phyloP scores from a whole-genome alignment of 2,888 invertebrate species.

The Gerris lacustris region DNA sequence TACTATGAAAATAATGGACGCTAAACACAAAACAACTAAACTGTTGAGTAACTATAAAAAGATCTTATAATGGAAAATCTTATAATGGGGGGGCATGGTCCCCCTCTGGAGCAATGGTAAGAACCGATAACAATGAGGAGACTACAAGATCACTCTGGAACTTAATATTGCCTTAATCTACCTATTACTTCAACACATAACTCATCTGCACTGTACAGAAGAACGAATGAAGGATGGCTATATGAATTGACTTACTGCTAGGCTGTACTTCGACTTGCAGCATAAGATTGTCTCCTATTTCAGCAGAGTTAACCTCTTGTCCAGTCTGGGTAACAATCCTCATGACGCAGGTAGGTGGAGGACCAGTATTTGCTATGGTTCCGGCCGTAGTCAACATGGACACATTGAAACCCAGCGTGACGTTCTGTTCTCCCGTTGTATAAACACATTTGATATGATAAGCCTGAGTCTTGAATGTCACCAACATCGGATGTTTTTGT shows the following conservation, averaged over 20 bases:
- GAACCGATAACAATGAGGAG: no score
- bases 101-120: no score
- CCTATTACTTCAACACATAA: no score
- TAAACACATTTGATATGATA: slow-evolving; percentile 94
- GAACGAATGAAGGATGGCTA: no score
- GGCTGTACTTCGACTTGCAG: slow-evolving; percentile 76
- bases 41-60: no score
- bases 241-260: slow-evolving; percentile 37
- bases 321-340: slow-evolving; percentile 76
- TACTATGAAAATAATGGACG: no score
- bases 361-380: slow-evolving; percentile 88
- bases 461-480: slow-evolving; percentile 88
- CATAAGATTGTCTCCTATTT: slow-evolving; percentile 80
- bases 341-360: slow-evolving; percentile 86
- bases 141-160: no score
- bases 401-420: slow-evolving; percentile 84
- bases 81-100: no score
- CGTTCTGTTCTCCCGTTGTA: slow-evolving; percentile 84
- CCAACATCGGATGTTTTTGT: slow-evolving; percentile 89
- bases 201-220: no score
- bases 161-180: no score
- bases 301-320: slow-evolving; percentile 78
- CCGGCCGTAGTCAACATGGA: slow-evolving; percentile 91
- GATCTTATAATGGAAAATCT: no score
- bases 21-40: no score